These are phyloP conservation scores for Rosalia funebris DNA, from an alignment of 2,888 invertebrate species.

Conservation along the genomic window DNA sequence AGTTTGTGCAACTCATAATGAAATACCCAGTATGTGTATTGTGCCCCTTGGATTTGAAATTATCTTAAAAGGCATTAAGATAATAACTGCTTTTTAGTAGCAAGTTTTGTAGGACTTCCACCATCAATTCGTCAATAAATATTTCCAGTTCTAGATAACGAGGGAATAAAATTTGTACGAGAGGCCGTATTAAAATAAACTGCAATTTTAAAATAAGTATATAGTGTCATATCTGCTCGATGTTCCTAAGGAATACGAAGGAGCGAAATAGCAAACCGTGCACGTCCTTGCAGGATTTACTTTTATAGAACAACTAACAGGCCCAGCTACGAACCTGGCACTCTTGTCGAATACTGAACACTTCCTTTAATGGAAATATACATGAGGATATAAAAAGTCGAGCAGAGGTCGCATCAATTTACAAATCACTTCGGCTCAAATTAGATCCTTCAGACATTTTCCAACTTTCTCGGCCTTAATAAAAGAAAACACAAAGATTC, in stretches of 20 bases:
- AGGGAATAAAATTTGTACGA: slow-evolving; percentile 1
- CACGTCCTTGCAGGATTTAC: slow-evolving; percentile 62
- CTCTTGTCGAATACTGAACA: slow-evolving; percentile 60
- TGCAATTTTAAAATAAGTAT: slow-evolving; percentile 55
- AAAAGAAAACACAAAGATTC: slow-evolving; percentile 19
- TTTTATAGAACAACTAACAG: slow-evolving; percentile 63
- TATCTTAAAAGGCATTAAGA: too few species aligned
- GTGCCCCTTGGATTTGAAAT: too few species aligned
- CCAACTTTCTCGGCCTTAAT: slow-evolving; percentile 23
- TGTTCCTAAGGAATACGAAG: slow-evolving; percentile 55
- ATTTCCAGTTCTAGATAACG: too few species aligned
- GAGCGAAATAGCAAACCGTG: slow-evolving; percentile 55
- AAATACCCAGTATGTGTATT: too few species aligned
- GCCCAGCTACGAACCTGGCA: slow-evolving; percentile 57
- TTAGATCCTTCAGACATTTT: slow-evolving; percentile 43
- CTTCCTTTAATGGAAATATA: slow-evolving; percentile 62
- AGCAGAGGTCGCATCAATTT: slow-evolving; percentile 52
- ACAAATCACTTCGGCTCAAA: slow-evolving; percentile 52
- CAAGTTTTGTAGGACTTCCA: too few species aligned
- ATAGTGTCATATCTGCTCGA: slow-evolving; percentile 51
- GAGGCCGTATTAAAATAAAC: slow-evolving; percentile 52
- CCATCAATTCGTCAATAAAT: too few species aligned
- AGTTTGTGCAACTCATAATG: too few species aligned
- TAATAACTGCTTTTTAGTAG: too few species aligned
- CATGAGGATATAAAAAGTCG: slow-evolving; percentile 59